Percentiles rank a stretch among this genome's conserved stretches.
phyloP scores from a whole-genome alignment of 2,797 vertebrate genomes.

The Artibeus lituratus region DNA sequence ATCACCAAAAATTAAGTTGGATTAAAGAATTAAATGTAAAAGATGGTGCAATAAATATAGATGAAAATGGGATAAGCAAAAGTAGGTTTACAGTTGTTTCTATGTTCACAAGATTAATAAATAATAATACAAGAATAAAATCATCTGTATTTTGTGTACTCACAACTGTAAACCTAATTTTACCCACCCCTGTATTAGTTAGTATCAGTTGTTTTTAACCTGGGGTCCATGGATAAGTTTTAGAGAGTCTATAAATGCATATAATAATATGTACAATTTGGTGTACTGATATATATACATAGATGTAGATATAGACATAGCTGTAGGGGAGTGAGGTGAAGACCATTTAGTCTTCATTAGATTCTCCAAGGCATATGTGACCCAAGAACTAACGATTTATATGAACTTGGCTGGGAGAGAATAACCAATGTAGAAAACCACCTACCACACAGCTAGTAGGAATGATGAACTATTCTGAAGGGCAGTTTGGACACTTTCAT shows the following conservation, averaged over 20 bases:
- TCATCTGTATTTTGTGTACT: not conserved
- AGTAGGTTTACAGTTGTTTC: not conserved
- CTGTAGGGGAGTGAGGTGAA: not conserved
- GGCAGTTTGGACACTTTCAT: not conserved
- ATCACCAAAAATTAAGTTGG: not conserved
- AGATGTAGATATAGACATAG: not conserved
- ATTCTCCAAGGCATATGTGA: not conserved
- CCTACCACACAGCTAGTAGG: not conserved
- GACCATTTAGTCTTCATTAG: not conserved
- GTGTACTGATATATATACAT: not conserved
- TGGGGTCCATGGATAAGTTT: not conserved
- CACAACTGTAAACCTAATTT: not conserved
- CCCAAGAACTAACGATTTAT: not conserved
- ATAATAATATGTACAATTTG: not conserved
- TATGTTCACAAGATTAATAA: not conserved
- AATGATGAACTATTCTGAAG: not conserved
- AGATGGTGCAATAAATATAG: not conserved
- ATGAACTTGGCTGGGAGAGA: not conserved
- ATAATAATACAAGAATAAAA: not conserved
- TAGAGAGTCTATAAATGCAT: not conserved
- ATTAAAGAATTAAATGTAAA: slow-evolving; percentile 19
- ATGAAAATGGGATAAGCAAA: not conserved
- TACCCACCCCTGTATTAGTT: not conserved
- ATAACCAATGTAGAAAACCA: not conserved
- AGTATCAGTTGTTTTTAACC: not conserved